Evolutionary conservation across 2,888 invertebrate genomes (phyloP).

Genomic region (Achlya flavicornis): DNA sequence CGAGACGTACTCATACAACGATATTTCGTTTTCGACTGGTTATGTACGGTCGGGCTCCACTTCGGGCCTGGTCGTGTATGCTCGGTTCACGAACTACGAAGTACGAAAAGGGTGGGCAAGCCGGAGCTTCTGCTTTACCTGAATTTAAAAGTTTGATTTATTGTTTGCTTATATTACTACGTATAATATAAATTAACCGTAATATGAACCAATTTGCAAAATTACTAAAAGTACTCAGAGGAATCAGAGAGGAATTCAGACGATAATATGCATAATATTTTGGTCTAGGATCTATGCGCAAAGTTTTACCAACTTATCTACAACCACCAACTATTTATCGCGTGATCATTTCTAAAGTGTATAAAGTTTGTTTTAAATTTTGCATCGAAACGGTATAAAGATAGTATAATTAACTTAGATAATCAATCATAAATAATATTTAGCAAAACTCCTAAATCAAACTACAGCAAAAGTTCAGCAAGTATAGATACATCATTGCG

Average conservation of each 20-base stretch:
- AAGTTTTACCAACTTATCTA: too few relatives aligned
- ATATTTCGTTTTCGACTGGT: constrained; percentile 56
- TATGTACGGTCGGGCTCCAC: constrained; percentile 24
- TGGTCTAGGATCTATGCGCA: neutral
- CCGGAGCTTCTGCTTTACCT: constrained; percentile 43
- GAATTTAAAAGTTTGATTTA: constrained; percentile 39
- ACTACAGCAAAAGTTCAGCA: constrained; percentile 14
- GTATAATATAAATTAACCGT: neutral
- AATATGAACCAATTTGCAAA: neutral
- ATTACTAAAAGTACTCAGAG: neutral
- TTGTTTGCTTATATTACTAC: constrained; percentile 16
- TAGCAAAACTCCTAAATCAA: neutral
- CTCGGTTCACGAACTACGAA: constrained; percentile 26
- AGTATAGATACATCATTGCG: constrained; percentile 26
- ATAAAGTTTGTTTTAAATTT: too few relatives aligned
- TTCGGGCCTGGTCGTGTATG: constrained; percentile 25
- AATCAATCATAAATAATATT: too few relatives aligned
- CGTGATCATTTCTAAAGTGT: too few relatives aligned
- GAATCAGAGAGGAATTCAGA: neutral
- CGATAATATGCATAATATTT: neutral
- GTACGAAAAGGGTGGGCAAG: constrained; percentile 27
- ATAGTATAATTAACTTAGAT: too few relatives aligned
- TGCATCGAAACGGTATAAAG: too few relatives aligned
- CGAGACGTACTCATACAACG: constrained; percentile 56
- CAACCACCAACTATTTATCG: too few relatives aligned